phyloP scores from a whole-genome alignment of 2,797 vertebrate species.

The Heterohyrax brucei region DNA sequence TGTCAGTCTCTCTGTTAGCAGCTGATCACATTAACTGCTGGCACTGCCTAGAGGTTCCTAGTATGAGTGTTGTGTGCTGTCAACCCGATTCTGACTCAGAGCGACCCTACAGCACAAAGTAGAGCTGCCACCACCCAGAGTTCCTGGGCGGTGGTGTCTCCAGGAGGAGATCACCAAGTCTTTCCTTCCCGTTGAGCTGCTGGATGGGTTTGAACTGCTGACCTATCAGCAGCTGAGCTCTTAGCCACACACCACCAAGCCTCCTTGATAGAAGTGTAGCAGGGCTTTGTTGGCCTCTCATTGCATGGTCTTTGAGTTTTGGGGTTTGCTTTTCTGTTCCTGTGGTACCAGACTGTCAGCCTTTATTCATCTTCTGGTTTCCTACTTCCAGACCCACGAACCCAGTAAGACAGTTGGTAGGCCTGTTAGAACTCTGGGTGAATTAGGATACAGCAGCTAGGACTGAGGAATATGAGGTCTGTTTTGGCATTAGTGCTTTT shows the following conservation, averaged over 20 bases:
- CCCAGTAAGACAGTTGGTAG: background rate
- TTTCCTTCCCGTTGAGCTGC: no score
- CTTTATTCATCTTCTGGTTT: background rate
- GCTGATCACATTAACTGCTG: no score
- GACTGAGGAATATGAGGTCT: background rate
- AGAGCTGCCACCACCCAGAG: no score
- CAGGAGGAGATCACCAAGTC: no score
- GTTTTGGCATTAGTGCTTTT: background rate
- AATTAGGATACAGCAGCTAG: background rate
- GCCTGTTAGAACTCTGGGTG: background rate
- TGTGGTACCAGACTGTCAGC: background rate
- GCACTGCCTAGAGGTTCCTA: no score
- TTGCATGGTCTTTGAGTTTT: background rate
- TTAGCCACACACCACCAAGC: background rate
- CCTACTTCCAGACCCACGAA: background rate
- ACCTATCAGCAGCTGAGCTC: background rate
- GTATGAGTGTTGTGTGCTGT: no score
- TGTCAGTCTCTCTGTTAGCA: no score
- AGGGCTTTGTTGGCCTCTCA: background rate
- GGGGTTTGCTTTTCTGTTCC: slow-evolving; percentile 10
- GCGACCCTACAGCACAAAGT: no score
- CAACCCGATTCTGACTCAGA: no score
- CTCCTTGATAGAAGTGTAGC: background rate
- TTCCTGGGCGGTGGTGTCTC: no score
- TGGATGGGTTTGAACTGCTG: background rate